phyloP scores from a whole-genome alignment of 1,140 invertebrate species.

The Drosophila carrolli region DNA sequence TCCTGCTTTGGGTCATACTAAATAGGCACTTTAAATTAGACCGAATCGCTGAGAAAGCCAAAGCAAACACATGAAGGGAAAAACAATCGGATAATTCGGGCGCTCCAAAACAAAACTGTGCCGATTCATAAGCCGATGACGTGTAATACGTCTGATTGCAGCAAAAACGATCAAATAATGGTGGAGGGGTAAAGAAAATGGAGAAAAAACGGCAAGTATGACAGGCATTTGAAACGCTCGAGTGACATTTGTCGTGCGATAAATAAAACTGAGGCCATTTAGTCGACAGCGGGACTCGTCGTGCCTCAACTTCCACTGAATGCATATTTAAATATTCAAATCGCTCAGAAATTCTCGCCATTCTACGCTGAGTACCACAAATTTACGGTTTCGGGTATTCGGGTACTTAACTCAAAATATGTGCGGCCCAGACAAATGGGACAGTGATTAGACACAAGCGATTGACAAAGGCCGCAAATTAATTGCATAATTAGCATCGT shows the following conservation, averaged over 20 bases:
- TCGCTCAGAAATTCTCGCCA: constrained; percentile 56
- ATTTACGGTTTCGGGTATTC: constrained; percentile 21
- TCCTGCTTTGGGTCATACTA: constrained; percentile 45
- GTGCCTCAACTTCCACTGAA: constrained; percentile 20
- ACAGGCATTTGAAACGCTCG: constrained; percentile 58
- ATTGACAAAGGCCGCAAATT: constrained; percentile 55
- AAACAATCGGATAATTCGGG: constrained; percentile 3
- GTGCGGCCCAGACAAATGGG: constrained; percentile 39
- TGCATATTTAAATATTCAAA: constrained; percentile 79
- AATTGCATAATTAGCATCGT: constrained; percentile 68
- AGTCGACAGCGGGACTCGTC: constrained; percentile 24
- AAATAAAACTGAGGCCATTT: constrained; percentile 78
- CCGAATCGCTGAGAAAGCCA: constrained; percentile 20
- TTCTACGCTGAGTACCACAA: constrained; percentile 21
- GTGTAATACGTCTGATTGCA: constrained; percentile 53
- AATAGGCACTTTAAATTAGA: constrained; percentile 66
- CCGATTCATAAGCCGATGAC: constrained; percentile 56
- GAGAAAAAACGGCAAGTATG: constrained; percentile 36
- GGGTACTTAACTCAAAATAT: constrained; percentile 10
- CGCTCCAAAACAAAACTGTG: constrained; percentile 39
- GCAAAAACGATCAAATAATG: constrained; percentile 31
- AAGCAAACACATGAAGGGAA: not conserved
- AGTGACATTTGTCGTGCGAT: constrained; percentile 74
- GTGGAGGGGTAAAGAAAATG: not conserved
- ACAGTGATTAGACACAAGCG: constrained; percentile 50